Evolutionary conservation across 1,140 invertebrate genomes (phyloP), one percentile per base, ranked within the genome.

Genomic region (Notospermus geniculatus): DNA sequence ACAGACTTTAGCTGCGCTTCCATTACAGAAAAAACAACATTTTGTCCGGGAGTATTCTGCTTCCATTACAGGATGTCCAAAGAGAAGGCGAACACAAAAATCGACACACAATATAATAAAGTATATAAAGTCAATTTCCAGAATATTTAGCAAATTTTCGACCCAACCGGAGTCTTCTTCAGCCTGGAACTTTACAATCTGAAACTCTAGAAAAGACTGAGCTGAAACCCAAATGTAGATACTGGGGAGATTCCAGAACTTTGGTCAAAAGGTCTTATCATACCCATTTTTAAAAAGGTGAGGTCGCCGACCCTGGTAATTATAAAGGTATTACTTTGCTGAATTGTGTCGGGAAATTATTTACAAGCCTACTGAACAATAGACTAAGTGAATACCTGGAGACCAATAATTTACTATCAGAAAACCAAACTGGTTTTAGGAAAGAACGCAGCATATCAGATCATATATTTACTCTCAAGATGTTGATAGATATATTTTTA

Each of bases 271-370:
- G 57, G 57, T 60, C 39, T 65, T 53, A 60, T 68, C 23, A 54
- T 65, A 43, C 2, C 63, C 60, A 46, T 28, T 68, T 19, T 59
- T 45, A 41, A 67, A 63, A 50, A 50, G 57, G 39, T 27, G 22
- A 43, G 43, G 29, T 19, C 9, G 55, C 63, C 50, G 54, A 62
- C 19, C 28, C 54, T 11, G 60, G 59, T 28, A 68, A 60, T 60
- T 65, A 68, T 53, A 54, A 43, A 52, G 66, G 66, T 9, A 68
- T 68, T 32, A 57, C 63, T 9, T 54, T 63, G 15, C 5, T 64
- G 2, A 61, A 59, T 30, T 50, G 43, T 39, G 25, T 67, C 22
- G 36, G 32, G 36, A 65, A 68, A 50, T 28, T 65, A 19, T 68
- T 68, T 54, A 65, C 60, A 2, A 13, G 59, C 17, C 25, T 63